phyloP scores from a whole-genome alignment of 92 coral and sea anemone species.

The Hydrozoanthus gracilis region DNA sequence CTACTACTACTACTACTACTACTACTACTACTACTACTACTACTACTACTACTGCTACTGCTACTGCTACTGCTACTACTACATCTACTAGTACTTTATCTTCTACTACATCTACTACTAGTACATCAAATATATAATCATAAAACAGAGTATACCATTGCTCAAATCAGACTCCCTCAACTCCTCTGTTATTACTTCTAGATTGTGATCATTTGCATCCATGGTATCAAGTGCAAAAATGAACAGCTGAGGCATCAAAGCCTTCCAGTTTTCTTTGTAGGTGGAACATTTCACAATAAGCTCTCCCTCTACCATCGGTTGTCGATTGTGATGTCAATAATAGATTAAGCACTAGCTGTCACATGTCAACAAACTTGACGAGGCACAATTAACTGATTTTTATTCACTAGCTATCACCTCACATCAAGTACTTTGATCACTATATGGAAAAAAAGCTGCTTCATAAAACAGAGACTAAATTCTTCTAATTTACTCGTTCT shows the following conservation, averaged over 20 bases:
- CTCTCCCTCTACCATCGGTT: conserved; percentile 2
- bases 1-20: too few relatives aligned
- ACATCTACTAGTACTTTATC: too few relatives aligned
- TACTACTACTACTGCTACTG: too few relatives aligned
- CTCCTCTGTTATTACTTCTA: not conserved
- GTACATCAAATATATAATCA: too few relatives aligned
- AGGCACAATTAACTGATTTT: not conserved
- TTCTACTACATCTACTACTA: too few relatives aligned
- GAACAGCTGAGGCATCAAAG: conserved; percentile 17
- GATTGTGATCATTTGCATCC: not conserved
- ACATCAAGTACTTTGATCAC: not conserved
- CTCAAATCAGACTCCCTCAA: conserved; percentile 12
- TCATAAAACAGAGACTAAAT: not conserved
- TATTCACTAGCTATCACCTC: not conserved
- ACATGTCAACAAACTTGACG: conserved; percentile 1
- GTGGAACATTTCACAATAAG: conserved; percentile 4
- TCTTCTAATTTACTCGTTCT: not conserved
- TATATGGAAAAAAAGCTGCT: not conserved
- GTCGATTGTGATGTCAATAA: conserved; percentile 7
- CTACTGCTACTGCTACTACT: too few relatives aligned
- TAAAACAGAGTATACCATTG: conserved; percentile 2
- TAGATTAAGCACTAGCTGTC: conserved; percentile 11
- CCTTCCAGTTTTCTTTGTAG: not conserved
- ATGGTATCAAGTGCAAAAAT: conserved; percentile 4
- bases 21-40: too few relatives aligned